Base-by-base conservation (phyloP, 2,113 vertebrate genomes). In the Onychorhynchus coronatus region DNA sequence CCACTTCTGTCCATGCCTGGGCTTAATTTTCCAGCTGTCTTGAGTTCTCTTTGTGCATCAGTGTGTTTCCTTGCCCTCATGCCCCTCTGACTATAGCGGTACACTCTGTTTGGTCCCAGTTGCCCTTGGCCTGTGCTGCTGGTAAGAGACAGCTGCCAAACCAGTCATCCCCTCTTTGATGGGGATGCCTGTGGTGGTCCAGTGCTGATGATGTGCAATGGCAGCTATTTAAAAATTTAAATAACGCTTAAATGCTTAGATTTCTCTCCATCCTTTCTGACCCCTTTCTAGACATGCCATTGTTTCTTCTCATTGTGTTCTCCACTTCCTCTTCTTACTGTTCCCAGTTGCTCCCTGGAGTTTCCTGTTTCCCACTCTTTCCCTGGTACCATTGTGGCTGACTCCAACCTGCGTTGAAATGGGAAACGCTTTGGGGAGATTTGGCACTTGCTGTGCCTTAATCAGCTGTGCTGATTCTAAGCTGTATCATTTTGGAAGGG, bases 1-100 rank as follows among this genome's bases (percentile, higher is more conserved):
- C 12, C 33, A 20, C 10, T 37, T 81, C 27, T 61, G 41, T 47
- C 35, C 11, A 2, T 35, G 15, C 28, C 28, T 52, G 35, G 11
- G 20, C 22, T 27, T 78, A 70, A 37, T 78, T 85, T 91, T 53
- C 74, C 16, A 62, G 6, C 28, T 89, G 2, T 41, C 42, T 14
- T 1, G 0, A 39, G 9, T 80, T 65, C 37, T 65, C 23, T 49
- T 35, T 19, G 30, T 61, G n/a, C 17, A 44, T 16, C 63, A n/a
- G 11, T 8, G 1, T 61, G 1, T 61, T 46, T 85, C n/a, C 12
- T 89, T 81, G n/a, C 22, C 27, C 14, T 59, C 9, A 5, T 0
- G 1, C 11, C 14, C 24, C 1, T 5, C 25, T 31, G 56, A 79
- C 52, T 0, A 0, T 1, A 6, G n/a, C n/a, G 0, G 0, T 23